These are phyloP conservation scores for Condylostylus longicornis DNA, from an alignment of 1,140 invertebrate species.

Conservation along the genomic window DNA sequence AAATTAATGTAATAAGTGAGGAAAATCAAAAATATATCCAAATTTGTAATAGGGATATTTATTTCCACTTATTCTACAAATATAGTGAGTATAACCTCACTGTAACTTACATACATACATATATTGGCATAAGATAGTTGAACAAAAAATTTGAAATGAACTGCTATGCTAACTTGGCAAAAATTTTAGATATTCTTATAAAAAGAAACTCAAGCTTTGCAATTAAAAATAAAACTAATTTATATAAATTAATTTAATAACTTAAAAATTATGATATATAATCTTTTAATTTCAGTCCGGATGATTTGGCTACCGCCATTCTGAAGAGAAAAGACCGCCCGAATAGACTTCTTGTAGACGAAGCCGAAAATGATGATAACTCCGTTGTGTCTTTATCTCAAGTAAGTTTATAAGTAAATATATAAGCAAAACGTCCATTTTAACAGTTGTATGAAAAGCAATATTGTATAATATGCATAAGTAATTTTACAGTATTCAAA, in stretches of 20 bases:
- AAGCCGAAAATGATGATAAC: slow-evolving; percentile 96
- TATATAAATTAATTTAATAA: background rate
- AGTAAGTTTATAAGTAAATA: slow-evolving; percentile 27
- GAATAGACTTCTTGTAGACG: slow-evolving; percentile 94
- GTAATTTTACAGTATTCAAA: too few relatives aligned
- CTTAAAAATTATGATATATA: background rate
- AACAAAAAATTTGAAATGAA: too few relatives aligned
- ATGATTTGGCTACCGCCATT: slow-evolving; percentile 97
- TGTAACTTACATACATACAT: too few relatives aligned
- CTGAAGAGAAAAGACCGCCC: slow-evolving; percentile 93
- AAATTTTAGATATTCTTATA: too few relatives aligned
- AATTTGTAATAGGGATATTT: too few relatives aligned
- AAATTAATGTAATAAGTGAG: background rate
- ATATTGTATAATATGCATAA: too few relatives aligned
- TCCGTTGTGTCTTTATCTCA: slow-evolving; percentile 92
- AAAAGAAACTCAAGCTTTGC: too few relatives aligned
- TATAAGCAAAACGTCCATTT: background rate
- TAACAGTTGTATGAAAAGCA: too few relatives aligned
- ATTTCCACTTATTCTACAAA: background rate
- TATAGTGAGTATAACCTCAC: too few relatives aligned
- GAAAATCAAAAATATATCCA: background rate
- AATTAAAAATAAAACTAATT: too few relatives aligned
- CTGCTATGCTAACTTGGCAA: too few relatives aligned
- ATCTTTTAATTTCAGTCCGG: slow-evolving; percentile 34
- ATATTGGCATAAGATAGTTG: too few relatives aligned